A percentile compares a stretch with the other conserved stretches of the same genome.
Conservation (phyloP, 2,113 vertebrate species). For the Pipra filicauda region DNA sequence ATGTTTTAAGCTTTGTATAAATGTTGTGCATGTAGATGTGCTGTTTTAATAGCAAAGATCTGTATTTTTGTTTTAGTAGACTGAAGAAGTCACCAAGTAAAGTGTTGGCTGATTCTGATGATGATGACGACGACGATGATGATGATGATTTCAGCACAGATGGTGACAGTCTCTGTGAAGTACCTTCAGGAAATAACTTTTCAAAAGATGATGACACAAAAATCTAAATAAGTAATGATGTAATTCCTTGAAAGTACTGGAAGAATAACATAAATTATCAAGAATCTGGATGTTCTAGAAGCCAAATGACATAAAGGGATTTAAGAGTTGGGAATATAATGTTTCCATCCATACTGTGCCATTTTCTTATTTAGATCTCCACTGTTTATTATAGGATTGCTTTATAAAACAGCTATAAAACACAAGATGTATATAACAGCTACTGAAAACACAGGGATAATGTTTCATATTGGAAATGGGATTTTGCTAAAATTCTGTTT, state of each 20-base stretch:
- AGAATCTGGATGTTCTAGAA: not conserved
- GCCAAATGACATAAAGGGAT: not conserved
- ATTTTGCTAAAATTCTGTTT: not conserved
- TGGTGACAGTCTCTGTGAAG: slow-evolving; percentile 88
- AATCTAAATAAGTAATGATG: slow-evolving; percentile 49
- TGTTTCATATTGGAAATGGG: not conserved
- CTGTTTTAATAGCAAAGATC: not conserved
- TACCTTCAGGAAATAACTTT: slow-evolving; percentile 78
- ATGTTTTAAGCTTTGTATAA: not conserved
- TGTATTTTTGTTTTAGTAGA: slow-evolving; percentile 71
- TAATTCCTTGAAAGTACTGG: not conserved
- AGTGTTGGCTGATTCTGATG: slow-evolving; percentile 80
- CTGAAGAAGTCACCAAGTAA: slow-evolving; percentile 85
- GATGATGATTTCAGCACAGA: slow-evolving; percentile 84
- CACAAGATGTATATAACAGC: not conserved
- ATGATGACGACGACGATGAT: slow-evolving; percentile 71
- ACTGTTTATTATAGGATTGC: not conserved
- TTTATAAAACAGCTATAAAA: not conserved
- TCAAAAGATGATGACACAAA: slow-evolving; percentile 73
- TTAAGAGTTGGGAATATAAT: not conserved
- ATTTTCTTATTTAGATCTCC: not conserved
- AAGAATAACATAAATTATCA: not conserved
- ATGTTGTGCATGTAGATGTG: not conserved
- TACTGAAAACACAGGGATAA: not conserved
- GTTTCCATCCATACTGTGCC: not conserved